Evolutionary conservation across 1,140 invertebrate genomes (phyloP), one percentile per base, ranked within the genome.

Genomic region (Sitophilus oryzae): DNA sequence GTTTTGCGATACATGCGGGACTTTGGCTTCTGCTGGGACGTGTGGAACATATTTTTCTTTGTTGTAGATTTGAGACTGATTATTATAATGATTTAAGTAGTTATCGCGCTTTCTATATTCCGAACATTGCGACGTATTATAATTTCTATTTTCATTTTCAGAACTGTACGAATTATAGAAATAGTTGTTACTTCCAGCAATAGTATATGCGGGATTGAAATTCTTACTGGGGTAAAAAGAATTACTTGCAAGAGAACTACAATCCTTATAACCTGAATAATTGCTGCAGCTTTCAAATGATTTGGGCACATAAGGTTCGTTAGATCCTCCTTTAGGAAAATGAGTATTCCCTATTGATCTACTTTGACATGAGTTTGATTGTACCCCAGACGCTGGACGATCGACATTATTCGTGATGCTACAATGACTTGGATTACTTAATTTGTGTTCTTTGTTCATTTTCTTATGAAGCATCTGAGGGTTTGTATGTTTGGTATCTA

Each of bases 21-120:
- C 48, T 34, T 61, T 58, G n/a, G 42, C 11, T 38, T 63, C 61
- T 22, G 35, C 25, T 48, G 45, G 36, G 16, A 25, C 5, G 21
- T 47, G 8, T 11, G 30, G 3, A 40, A 34, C 45, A 36, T 1
- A 34, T 50, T 44, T 36, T 22, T 14, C 25, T 52, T 44, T 36
- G 36, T 10, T 1, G 14, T 30, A 36, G 11, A 47, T 19, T 16
- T 46, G 44, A 14, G 44, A 19, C 14, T 23, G 45, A 6, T 20
- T 20, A 35, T 20, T 56, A 25, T 22, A 48, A 49, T 20, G 35
- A 35, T 54, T 49, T 18, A 23, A 42, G 21, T 8, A 22, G 9
- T 21, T 23, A 46, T 65, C 61, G 36, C 30, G 34, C 35, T 56
- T 66, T 11, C 52, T 56, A 48, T 60, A 63, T 44, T 60, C 59